Percentiles rank a stretch among this genome's conserved stretches.
These are phyloP conservation scores for Ypsolopha sequella DNA, from an alignment of 2,888 invertebrate genomes.

Conservation along the genomic window DNA sequence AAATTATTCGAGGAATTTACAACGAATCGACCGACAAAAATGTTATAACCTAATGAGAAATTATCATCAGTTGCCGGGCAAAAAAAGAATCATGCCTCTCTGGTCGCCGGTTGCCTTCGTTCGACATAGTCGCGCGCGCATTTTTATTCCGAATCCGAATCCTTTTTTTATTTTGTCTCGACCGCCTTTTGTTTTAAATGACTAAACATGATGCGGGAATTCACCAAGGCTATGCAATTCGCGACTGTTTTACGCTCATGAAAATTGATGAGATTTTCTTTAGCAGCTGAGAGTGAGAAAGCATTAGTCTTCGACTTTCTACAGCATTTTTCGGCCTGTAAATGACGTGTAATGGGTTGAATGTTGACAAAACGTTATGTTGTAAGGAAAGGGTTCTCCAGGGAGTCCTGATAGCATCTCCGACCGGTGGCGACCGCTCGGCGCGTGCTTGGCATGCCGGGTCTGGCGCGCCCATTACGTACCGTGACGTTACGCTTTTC, in stretches of 20 bases:
- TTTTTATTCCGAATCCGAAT: constrained; percentile 57
- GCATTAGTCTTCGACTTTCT: too few relatives aligned
- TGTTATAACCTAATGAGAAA: constrained; percentile 70
- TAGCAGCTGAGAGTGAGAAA: constrained; percentile 8
- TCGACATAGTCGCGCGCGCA: constrained; percentile 30
- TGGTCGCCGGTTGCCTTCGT: constrained; percentile 23
- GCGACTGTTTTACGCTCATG: constrained; percentile 4
- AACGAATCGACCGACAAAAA: constrained; percentile 63
- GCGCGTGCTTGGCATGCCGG: constrained; percentile 64
- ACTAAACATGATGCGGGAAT: constrained; percentile 22
- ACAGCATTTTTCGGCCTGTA: background rate
- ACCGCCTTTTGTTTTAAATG: constrained; percentile 56
- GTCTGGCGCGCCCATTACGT: constrained; percentile 45
- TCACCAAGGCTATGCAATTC: too few relatives aligned
- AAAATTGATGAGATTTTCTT: constrained; percentile 22
- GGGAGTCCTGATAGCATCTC: constrained; percentile 61
- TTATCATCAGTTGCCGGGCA: constrained; percentile 61
- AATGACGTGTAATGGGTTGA: background rate
- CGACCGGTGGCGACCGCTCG: constrained; percentile 36
- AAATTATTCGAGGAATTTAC: constrained; percentile 69
- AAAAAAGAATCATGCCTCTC: constrained; percentile 40
- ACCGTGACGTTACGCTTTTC: constrained; percentile 60
- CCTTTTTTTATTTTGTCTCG: constrained; percentile 38
- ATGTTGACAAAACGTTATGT: background rate
- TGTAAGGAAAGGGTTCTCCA: constrained; percentile 24